These are phyloP conservation scores for Diplolepis rosae DNA, from an alignment of 2,888 invertebrate genomes.

Conservation along the genomic window DNA sequence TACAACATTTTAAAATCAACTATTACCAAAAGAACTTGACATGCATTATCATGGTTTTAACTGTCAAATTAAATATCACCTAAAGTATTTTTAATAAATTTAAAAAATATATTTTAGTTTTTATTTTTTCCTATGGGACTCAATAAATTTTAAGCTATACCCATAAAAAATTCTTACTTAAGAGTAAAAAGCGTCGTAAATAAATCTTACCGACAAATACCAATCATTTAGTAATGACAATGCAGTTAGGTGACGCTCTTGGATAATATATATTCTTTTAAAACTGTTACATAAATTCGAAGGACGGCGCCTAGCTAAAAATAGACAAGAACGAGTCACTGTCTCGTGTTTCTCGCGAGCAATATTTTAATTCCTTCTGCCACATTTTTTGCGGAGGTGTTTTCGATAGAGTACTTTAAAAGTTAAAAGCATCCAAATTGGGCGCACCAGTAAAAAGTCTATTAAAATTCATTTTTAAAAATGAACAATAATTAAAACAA, in stretches of 20 bases:
- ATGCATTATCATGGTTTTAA: no score
- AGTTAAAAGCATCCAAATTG: neutral
- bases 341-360: slow-evolving; percentile 59
- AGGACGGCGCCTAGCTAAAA: slow-evolving; percentile 65
- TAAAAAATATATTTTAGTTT: no score
- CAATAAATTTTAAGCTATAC: neutral
- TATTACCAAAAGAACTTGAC: no score
- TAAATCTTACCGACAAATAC: neutral
- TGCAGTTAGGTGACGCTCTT: neutral
- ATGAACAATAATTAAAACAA: no score
- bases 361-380: slow-evolving; percentile 1
- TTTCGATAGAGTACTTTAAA: neutral
- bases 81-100: no score
- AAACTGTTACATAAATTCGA: slow-evolving; percentile 39
- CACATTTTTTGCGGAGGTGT: neutral
- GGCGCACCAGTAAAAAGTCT: no score
- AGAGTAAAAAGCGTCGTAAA: neutral
- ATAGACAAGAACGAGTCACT: slow-evolving; percentile 59
- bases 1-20: no score
- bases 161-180: neutral
- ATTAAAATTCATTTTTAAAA: no score
- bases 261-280: neutral
- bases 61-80: no score
- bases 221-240: neutral
- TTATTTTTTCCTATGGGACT: neutral